Evolutionary conservation across 2,888 invertebrate genomes (phyloP).

Genomic region (Trichogramma dendrolimi): DNA sequence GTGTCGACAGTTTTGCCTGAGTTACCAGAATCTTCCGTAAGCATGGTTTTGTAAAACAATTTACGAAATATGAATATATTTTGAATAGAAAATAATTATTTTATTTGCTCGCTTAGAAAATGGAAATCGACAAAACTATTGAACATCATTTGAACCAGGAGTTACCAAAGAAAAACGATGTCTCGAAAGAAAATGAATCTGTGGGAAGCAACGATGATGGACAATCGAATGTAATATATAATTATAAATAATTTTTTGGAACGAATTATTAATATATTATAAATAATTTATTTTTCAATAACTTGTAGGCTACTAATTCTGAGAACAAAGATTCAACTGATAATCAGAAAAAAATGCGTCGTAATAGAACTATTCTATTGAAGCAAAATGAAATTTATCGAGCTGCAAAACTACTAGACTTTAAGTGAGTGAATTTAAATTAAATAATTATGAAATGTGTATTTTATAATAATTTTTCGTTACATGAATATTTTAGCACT

Average conservation of each 20-base stretch:
- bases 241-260: neutral
- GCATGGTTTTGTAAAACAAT: neutral
- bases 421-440: conserved; percentile 35
- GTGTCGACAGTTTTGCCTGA: too few relatives aligned
- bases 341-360: conserved; percentile 32
- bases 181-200: neutral
- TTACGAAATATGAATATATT: neutral
- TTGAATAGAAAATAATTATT: neutral
- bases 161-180: neutral
- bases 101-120: neutral
- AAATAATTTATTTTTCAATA: neutral
- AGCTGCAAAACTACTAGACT: conserved; percentile 43
- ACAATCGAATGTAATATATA: neutral
- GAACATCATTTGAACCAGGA: neutral
- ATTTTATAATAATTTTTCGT: neutral
- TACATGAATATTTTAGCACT: conserved; percentile 35
- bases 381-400: conserved; percentile 43
- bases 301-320: too few relatives aligned
- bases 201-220: conserved; percentile 3
- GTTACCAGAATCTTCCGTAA: too few relatives aligned
- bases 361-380: conserved; percentile 39
- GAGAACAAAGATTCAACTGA: too few relatives aligned
- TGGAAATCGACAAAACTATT: neutral
- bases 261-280: conserved; percentile 1
- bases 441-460: neutral